Evolutionary conservation across 2,888 invertebrate genomes (phyloP).

Genomic region (Pogonocherus hispidulus): DNA sequence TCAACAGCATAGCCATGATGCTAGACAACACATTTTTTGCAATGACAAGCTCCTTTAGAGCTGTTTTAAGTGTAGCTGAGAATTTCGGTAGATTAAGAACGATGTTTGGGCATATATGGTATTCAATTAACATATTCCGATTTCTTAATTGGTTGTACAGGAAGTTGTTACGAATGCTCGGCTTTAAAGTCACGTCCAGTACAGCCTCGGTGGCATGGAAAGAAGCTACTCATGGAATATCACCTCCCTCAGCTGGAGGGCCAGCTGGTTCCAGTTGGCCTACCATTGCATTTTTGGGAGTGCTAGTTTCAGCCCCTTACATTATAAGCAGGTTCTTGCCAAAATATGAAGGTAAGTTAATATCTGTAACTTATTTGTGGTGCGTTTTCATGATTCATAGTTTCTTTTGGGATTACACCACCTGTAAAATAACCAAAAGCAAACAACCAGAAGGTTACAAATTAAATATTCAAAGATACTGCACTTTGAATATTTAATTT

Average conservation of each 20-base stretch:
- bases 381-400: too few relatives aligned
- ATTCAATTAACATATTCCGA: conserved; percentile 87
- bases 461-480: too few relatives aligned
- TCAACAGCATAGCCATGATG: conserved; percentile 96
- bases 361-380: neutral
- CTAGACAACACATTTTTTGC: conserved; percentile 97
- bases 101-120: conserved; percentile 89
- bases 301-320: conserved; percentile 93
- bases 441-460: too few relatives aligned
- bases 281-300: conserved; percentile 88
- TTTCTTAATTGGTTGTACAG: conserved; percentile 85
- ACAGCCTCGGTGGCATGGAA: conserved; percentile 66
- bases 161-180: conserved; percentile 79
- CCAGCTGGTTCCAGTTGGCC: conserved; percentile 81
- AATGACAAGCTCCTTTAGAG: conserved; percentile 88
- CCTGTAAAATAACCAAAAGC: too few relatives aligned
- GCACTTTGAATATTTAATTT: too few relatives aligned
- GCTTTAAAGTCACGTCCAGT: conserved; percentile 69
- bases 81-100: conserved; percentile 89
- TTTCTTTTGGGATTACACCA: too few relatives aligned
- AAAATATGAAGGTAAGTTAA: conserved; percentile 74
- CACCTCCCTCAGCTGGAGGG: conserved; percentile 50
- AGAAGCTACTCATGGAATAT: conserved; percentile 67
- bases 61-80: conserved; percentile 95
- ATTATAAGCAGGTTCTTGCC: conserved; percentile 87